These are phyloP conservation scores for Pelecanoides urinatrix DNA, from an alignment of 2,113 vertebrate species.

Conservation along the genomic window DNA sequence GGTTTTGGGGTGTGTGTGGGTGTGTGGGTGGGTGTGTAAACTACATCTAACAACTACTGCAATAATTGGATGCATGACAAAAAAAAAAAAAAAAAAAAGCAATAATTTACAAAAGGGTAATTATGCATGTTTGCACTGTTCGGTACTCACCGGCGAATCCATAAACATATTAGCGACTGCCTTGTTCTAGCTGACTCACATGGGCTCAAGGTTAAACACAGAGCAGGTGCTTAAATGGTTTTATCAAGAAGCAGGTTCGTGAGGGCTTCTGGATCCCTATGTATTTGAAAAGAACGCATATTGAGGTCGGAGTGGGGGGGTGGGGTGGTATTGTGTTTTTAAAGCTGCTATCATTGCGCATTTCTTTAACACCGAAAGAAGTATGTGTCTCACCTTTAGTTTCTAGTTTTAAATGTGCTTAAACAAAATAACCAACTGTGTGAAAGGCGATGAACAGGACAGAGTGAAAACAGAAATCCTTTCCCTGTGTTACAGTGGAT, in stretches of 20 bases:
- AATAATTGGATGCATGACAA: neutral
- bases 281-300: neutral
- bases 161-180: neutral
- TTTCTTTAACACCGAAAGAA: neutral
- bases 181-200: neutral
- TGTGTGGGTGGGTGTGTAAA: neutral
- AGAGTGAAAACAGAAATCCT: neutral
- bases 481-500: neutral
- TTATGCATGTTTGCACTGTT: neutral
- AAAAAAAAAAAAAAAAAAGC: neutral
- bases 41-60: neutral
- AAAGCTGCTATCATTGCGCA: neutral
- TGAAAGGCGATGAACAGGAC: neutral
- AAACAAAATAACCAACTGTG: neutral
- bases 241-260: neutral
- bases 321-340: neutral
- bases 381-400: neutral
- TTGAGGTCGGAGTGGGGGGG: neutral
- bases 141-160: fast-evolving
- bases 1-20: neutral
- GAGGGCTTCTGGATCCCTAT: neutral
- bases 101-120: constrained; percentile 27
- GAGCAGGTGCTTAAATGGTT: neutral
- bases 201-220: neutral
- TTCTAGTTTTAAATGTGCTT: neutral